phyloP scores from a whole-genome alignment of 2,797 vertebrate genomes.

The Eptatretus atami region DNA sequence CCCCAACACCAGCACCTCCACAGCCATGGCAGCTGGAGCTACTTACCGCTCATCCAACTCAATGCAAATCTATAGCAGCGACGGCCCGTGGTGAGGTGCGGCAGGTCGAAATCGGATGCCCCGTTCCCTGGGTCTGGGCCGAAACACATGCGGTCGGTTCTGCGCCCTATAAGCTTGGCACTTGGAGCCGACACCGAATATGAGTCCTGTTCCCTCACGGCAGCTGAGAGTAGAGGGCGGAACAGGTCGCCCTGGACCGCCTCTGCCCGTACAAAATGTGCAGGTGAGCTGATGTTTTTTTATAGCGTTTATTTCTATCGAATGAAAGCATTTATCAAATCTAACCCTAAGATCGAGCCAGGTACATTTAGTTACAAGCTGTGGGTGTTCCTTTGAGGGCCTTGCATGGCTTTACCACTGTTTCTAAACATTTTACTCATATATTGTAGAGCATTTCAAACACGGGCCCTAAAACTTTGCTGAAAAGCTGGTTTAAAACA shows the following conservation, averaged over 20 bases:
- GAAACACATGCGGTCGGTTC: conserved; percentile 89
- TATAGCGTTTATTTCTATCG: too few relatives aligned
- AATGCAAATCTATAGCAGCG: conserved; percentile 93
- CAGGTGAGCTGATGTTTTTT: conserved; percentile 24
- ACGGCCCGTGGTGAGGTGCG: conserved; percentile 88
- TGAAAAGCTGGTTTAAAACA: too few relatives aligned
- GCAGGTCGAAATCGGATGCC: conserved; percentile 70
- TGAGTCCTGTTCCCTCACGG: conserved; percentile 74
- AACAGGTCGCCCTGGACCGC: conserved; percentile 53
- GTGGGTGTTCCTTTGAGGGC: too few relatives aligned
- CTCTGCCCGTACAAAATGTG: conserved; percentile 91
- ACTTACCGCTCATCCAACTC: conserved; percentile 73
- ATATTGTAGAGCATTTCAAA: too few relatives aligned
- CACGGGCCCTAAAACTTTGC: too few relatives aligned
- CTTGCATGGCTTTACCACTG: too few relatives aligned
- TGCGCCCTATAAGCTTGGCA: conserved; percentile 83
- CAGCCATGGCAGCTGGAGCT: conserved; percentile 58
- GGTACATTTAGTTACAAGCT: too few relatives aligned
- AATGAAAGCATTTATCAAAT: too few relatives aligned
- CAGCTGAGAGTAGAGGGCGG: conserved; percentile 84
- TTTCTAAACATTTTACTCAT: too few relatives aligned
- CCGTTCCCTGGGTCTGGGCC: conserved; percentile 50
- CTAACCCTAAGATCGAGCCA: too few relatives aligned
- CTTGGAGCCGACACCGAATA: conserved; percentile 81
- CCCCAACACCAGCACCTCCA: conserved; percentile 62